Evolutionary conservation across 2,888 invertebrate genomes (phyloP).

Genomic region (Euclidia mi): DNA sequence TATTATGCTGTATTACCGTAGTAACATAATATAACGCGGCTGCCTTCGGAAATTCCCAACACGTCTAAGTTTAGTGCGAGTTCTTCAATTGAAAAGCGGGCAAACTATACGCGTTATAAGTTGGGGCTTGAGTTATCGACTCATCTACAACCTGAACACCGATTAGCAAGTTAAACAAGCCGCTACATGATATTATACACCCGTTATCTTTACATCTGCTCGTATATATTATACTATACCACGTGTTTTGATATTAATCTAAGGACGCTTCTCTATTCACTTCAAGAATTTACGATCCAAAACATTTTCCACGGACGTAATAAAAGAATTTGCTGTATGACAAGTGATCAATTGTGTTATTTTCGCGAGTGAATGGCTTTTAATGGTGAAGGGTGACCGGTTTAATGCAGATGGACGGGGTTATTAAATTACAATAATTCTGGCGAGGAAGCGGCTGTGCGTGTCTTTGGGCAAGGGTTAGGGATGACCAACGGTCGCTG

Average conservation of each 20-base stretch:
- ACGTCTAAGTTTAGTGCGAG: conserved; percentile 24
- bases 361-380: conserved; percentile 76
- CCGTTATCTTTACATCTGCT: conserved; percentile 61
- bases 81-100: conserved; percentile 47
- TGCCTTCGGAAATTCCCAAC: conserved; percentile 35
- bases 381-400: conserved; percentile 67
- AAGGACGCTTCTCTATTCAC: conserved; percentile 50
- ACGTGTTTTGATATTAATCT: conserved; percentile 78
- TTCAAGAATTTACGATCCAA: conserved; percentile 71
- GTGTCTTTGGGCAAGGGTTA: conserved; percentile 46
- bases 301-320: conserved; percentile 63
- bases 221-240: conserved; percentile 73
- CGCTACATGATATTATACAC: conserved; percentile 60
- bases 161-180: conserved; percentile 87
- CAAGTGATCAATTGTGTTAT: conserved; percentile 86
- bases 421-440: conserved; percentile 88
- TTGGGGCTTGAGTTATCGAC: conserved; percentile 73
- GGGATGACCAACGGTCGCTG: conserved; percentile 51
- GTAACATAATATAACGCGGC: conserved; percentile 21
- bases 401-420: conserved; percentile 58
- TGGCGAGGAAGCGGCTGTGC: conserved; percentile 58
- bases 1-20: conserved; percentile 40
- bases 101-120: conserved; percentile 49
- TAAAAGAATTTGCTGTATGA: conserved; percentile 72
- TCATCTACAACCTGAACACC: conserved; percentile 80